These are phyloP conservation scores for Atethmia centrago DNA, from an alignment of 2,888 invertebrate genomes.

Conservation along the genomic window DNA sequence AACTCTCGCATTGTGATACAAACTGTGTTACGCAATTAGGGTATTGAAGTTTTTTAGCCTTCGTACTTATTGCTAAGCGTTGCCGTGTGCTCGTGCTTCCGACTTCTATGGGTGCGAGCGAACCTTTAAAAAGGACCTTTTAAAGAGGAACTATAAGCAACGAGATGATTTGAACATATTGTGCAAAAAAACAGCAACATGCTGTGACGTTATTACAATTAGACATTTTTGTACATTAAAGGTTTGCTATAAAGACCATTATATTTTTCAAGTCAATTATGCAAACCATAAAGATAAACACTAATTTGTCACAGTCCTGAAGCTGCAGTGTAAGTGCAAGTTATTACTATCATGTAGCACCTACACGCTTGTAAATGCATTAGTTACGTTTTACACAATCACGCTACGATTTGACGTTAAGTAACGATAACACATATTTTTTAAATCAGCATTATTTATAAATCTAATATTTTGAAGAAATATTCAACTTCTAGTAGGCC, in stretches of 20 bases:
- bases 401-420: slow-evolving; percentile 53
- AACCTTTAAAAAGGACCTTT: not conserved
- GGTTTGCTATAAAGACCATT: not conserved
- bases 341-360: slow-evolving; percentile 10
- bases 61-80: slow-evolving; percentile 9
- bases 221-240: not conserved
- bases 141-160: not conserved
- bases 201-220: not conserved
- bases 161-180: not conserved
- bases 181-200: not conserved
- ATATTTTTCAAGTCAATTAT: not conserved
- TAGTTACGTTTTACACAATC: slow-evolving; percentile 40
- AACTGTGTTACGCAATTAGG: too few relatives aligned
- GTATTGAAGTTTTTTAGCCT: not conserved
- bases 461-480: slow-evolving; percentile 93
- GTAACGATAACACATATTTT: slow-evolving; percentile 32
- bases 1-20: too few relatives aligned
- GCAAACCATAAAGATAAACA: not conserved
- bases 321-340: slow-evolving; percentile 13
- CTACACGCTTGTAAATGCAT: slow-evolving; percentile 21
- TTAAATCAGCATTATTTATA: slow-evolving; percentile 73
- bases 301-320: slow-evolving; percentile 4
- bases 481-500: slow-evolving; percentile 95
- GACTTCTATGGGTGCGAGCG: not conserved
- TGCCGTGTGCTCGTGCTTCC: slow-evolving; percentile 14